phyloP scores from a whole-genome alignment of 2,113 vertebrate species.

The Eleginops maclovinus region DNA sequence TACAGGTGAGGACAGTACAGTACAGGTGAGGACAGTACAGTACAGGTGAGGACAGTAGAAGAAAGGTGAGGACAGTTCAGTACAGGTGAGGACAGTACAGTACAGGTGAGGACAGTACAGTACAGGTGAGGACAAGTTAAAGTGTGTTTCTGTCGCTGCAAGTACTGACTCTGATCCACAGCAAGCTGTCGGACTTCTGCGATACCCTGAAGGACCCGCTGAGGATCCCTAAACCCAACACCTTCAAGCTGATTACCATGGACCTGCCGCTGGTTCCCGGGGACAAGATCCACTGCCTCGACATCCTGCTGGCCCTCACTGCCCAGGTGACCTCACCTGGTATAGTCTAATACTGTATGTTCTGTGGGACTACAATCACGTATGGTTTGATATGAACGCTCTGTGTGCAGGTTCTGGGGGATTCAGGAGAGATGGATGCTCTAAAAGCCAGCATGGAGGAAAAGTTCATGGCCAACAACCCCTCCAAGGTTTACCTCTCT shows the following conservation, averaged over 20 bases:
- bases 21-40: too few species aligned
- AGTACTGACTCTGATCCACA: slow-evolving; percentile 52
- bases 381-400: background rate
- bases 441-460: slow-evolving; percentile 96
- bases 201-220: slow-evolving; percentile 93
- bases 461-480: slow-evolving; percentile 96
- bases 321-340: slow-evolving; percentile 90
- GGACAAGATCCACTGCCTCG: slow-evolving; percentile 97
- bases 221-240: slow-evolving; percentile 93
- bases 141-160: too few species aligned
- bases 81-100: too few species aligned
- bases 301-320: slow-evolving; percentile 94
- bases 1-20: too few species aligned
- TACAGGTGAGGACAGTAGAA: too few species aligned
- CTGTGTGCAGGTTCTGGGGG: slow-evolving; percentile 83
- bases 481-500: slow-evolving; percentile 84
- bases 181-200: slow-evolving; percentile 91
- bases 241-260: slow-evolving; percentile 90
- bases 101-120: too few species aligned
- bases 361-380: background rate
- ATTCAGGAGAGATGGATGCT: slow-evolving; percentile 93
- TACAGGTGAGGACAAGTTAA: too few species aligned
- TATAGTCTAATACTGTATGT: background rate
- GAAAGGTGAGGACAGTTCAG: too few species aligned
- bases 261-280: slow-evolving; percentile 94